Evolutionary conservation across 2,113 vertebrate species (phyloP), one percentile per base, ranked within the genome.

Genomic region (Columba janthina): DNA sequence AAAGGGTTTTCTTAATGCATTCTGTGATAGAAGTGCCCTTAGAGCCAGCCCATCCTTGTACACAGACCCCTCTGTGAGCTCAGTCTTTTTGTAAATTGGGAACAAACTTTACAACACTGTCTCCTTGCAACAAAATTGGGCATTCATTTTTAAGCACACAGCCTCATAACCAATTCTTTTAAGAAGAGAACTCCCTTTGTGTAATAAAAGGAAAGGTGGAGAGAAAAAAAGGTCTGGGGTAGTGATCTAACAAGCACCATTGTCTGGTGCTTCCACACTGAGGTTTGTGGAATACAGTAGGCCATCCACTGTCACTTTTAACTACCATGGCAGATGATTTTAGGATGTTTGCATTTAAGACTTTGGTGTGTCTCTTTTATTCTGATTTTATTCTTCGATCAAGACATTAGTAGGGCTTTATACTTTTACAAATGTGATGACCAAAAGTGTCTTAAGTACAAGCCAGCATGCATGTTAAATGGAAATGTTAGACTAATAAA

Each of bases 21-120:
- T 97, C 96, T 93, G 73, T 95, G 94, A 95, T 97, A 96, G 96
- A 97, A 96, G 95, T 92, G 92, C 92, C 94, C 96, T 97, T 95
- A 96, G 88, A 97, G 92, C 92, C 86, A 89, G 93, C 51, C 90
- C 44, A 66, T 91, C 93, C 85, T 90, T 76, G 65, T 85, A 85
- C 64, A 57, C 84, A 90, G 77, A 67, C 44, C 57, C 48, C 50
- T 94, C 79, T 85, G 79, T 95, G 92, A 78, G 65, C 60, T 90
- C 80, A 80, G 78, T 84, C 94, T 91, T 95, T 88, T 82, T 91
- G 62, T 93, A 93, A 95, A 87, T 91, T 93, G 72, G 62, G 88
- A 96, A 87, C 78, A 89, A 97, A 94, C 56, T 97, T 95, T 94
- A 93, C 36, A 65, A 72, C 88, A 34, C 91, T 93, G 70, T 66